Conservation (phyloP, 2,888 invertebrate genomes). For the Parasteatoda lunata region DNA sequence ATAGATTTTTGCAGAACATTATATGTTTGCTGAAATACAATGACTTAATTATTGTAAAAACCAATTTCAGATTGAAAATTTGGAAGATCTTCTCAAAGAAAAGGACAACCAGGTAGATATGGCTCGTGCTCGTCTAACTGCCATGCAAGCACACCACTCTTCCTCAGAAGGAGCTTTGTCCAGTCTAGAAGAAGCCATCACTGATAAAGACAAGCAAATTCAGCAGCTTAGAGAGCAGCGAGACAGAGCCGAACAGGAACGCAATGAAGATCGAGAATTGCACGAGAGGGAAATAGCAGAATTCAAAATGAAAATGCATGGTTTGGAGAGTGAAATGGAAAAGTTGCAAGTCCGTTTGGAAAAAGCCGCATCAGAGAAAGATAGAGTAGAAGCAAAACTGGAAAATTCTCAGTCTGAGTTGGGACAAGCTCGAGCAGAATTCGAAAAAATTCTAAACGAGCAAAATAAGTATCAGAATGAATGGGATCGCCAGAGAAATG, state of each 20-base stretch:
- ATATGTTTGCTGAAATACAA: too few relatives aligned
- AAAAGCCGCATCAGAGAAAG: constrained; percentile 91
- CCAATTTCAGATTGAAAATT: constrained; percentile 88
- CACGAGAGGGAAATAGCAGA: constrained; percentile 95
- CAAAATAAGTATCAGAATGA: constrained; percentile 91
- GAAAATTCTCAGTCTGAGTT: constrained; percentile 94
- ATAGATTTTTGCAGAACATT: too few relatives aligned
- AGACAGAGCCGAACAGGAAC: constrained; percentile 95
- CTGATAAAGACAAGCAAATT: constrained; percentile 98
- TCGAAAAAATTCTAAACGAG: constrained; percentile 92
- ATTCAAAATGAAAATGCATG: constrained; percentile 93
- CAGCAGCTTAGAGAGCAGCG: constrained; percentile 93
- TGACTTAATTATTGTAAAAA: background rate
- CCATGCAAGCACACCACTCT: constrained; percentile 95
- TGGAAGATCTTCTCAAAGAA: constrained; percentile 96
- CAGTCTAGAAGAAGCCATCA: constrained; percentile 94
- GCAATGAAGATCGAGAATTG: constrained; percentile 94
- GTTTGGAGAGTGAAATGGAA: constrained; percentile 85
- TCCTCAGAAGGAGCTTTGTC: constrained; percentile 93
- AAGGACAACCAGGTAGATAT: constrained; percentile 98
- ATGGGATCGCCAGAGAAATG: constrained; percentile 89
- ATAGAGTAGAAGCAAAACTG: constrained; percentile 90
- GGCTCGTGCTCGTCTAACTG: constrained; percentile 88
- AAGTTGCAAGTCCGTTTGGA: constrained; percentile 83
- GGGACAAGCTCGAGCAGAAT: constrained; percentile 93